Conservation (phyloP, 2,113 vertebrate species). For the Sorex araneus region DNA sequence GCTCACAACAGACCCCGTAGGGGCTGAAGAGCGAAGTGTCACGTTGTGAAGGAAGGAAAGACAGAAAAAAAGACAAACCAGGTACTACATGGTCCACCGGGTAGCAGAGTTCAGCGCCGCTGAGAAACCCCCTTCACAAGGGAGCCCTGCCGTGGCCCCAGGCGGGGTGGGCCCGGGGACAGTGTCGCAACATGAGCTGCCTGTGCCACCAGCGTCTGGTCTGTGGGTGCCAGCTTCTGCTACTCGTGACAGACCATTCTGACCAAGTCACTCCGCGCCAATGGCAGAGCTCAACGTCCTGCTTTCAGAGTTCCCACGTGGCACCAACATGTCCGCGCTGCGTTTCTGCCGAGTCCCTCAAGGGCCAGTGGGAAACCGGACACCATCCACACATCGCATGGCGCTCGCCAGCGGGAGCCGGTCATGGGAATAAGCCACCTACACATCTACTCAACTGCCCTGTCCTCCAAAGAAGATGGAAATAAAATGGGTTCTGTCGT, state of each 20-base stretch:
- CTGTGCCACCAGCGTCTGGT: not conserved
- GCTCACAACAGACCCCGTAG: not conserved
- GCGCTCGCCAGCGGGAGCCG: constrained; percentile 64
- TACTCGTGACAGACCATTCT: constrained; percentile 15
- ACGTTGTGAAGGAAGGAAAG: not conserved
- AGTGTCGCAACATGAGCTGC: not conserved
- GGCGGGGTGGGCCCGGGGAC: no score
- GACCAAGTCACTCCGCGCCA: not conserved
- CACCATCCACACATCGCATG: constrained; percentile 41
- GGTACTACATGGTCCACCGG: not conserved
- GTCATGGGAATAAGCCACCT: not conserved
- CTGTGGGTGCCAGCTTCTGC: constrained; percentile 1
- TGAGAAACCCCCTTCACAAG: not conserved
- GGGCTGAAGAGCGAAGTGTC: not conserved
- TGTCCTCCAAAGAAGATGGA: not conserved
- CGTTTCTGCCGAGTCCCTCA: constrained; percentile 80
- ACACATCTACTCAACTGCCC: not conserved
- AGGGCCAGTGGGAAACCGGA: constrained; percentile 47
- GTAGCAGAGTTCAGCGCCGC: not conserved
- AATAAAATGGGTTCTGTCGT: not conserved
- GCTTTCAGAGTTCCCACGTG: constrained; percentile 85
- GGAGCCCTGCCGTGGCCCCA: no score
- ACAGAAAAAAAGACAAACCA: not conserved
- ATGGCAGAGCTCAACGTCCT: constrained; percentile 82
- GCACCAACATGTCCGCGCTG: constrained; percentile 80